Percentiles rank a stretch among this genome's conserved stretches.
Conservation (phyloP, 2,888 invertebrate genomes). For the Scotopteryx bipunctaria region DNA sequence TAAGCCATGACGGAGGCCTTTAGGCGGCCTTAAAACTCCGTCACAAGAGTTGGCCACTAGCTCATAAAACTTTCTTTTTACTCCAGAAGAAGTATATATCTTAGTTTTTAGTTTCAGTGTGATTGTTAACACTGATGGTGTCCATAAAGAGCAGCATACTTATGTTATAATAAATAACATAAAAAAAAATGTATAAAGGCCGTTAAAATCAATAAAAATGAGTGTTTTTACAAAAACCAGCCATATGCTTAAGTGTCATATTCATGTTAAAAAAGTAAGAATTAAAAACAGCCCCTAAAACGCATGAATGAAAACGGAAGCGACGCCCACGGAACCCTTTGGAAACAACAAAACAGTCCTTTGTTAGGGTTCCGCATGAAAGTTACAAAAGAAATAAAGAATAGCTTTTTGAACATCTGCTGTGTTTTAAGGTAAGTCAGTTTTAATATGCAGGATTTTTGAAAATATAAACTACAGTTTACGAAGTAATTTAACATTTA, state of each 20-base stretch:
- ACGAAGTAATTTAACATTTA: too few relatives aligned
- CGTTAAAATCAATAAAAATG: constrained; percentile 3
- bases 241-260: constrained; percentile 50
- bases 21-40: too few relatives aligned
- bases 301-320: constrained; percentile 40
- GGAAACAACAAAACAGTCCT: constrained; percentile 54
- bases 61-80: too few relatives aligned
- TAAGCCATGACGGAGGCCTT: too few relatives aligned
- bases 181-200: too few relatives aligned
- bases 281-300: constrained; percentile 41
- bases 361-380: constrained; percentile 39
- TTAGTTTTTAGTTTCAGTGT: too few relatives aligned
- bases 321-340: constrained; percentile 58
- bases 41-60: too few relatives aligned
- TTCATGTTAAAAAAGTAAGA: constrained; percentile 47
- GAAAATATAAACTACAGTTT: too few relatives aligned
- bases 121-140: too few relatives aligned
- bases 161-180: too few relatives aligned
- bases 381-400: constrained; percentile 43
- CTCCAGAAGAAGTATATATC: too few relatives aligned
- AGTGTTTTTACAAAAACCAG: constrained; percentile 20
- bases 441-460: constrained; percentile 1
- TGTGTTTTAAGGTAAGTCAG: constrained; percentile 12
- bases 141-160: too few relatives aligned
- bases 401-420: constrained; percentile 42